A percentile compares a stretch with the other conserved stretches of the same genome.
phyloP scores from a whole-genome alignment of 2,888 invertebrate genomes.

The Embidobia sp. region DNA sequence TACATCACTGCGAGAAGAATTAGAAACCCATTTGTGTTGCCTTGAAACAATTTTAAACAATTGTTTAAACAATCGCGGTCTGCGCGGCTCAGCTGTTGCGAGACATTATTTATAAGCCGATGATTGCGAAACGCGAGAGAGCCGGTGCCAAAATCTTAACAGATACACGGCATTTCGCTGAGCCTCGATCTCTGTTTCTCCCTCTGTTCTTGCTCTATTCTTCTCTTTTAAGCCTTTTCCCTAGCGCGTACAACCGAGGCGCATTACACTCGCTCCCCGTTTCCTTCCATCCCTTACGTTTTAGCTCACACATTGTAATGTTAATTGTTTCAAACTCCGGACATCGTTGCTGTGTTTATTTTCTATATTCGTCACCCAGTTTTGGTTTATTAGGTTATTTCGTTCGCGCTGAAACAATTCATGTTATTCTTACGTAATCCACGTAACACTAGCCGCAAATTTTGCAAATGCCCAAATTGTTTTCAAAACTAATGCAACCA shows the following conservation, averaged over 20 bases:
- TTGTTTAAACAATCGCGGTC: too few species aligned
- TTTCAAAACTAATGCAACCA: conserved; percentile 1
- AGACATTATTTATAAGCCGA: conserved; percentile 75
- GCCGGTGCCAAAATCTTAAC: conserved; percentile 79
- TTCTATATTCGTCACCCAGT: conserved; percentile 71
- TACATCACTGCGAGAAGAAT: too few species aligned
- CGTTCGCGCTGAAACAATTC: conserved; percentile 10
- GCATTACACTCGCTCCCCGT: conserved; percentile 39
- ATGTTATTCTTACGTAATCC: conserved; percentile 19
- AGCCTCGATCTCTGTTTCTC: conserved; percentile 12
- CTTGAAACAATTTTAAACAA: too few species aligned
- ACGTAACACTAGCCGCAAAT: too few species aligned
- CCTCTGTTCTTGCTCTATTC: conserved; percentile 45
- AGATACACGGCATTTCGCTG: conserved; percentile 70
- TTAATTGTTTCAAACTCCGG: conserved; percentile 80
- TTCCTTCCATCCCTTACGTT: conserved; percentile 65
- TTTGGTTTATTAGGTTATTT: conserved; percentile 36
- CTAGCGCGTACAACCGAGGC: conserved; percentile 57
- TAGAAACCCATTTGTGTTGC: too few species aligned
- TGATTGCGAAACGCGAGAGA: conserved; percentile 65
- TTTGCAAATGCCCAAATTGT: not conserved
- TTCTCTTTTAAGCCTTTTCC: conserved; percentile 58
- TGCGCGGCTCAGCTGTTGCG: conserved; percentile 17
- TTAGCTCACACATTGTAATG: conserved; percentile 77
- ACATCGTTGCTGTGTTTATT: conserved; percentile 79